A percentile compares a stretch with the other conserved stretches of the same genome.
Evolutionary conservation across 1,140 invertebrate genomes (phyloP).

Genomic region (Megalonaias nervosa): DNA sequence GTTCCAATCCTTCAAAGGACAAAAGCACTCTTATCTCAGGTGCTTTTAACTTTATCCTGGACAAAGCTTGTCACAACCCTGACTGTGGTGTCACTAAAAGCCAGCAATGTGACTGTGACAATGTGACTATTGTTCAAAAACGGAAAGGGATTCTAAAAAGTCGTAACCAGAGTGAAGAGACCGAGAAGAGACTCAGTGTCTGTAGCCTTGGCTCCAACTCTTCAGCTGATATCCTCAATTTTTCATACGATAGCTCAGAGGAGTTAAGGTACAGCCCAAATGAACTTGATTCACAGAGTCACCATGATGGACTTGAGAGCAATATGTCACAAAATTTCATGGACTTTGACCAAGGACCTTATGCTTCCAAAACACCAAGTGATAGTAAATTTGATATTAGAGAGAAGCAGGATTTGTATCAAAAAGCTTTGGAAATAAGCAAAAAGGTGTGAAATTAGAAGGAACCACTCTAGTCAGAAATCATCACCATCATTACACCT

Average conservation of each 20-base stretch:
- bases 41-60: constrained; percentile 23
- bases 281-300: constrained; percentile 14
- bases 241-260: constrained; percentile 68
- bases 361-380: constrained; percentile 15
- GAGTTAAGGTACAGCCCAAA: constrained; percentile 33
- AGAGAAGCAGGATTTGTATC: constrained; percentile 33
- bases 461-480: background rate
- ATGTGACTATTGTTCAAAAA: constrained; percentile 42
- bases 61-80: background rate
- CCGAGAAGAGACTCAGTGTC: constrained; percentile 62
- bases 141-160: constrained; percentile 60
- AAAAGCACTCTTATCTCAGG: background rate
- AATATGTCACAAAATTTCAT: constrained; percentile 13
- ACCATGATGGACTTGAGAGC: background rate
- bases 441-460: constrained; percentile 22
- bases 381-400: constrained; percentile 27
- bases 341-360: constrained; percentile 3
- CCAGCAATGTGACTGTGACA: constrained; percentile 10
- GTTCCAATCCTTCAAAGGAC: background rate
- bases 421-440: constrained; percentile 34
- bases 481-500: no score
- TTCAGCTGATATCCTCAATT: constrained; percentile 67
- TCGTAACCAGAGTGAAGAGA: constrained; percentile 30
- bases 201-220: constrained; percentile 67
- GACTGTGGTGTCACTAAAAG: background rate